Base-by-base conservation (phyloP, 64 coral and sea anemone species). In the Montipora sp. region DNA sequence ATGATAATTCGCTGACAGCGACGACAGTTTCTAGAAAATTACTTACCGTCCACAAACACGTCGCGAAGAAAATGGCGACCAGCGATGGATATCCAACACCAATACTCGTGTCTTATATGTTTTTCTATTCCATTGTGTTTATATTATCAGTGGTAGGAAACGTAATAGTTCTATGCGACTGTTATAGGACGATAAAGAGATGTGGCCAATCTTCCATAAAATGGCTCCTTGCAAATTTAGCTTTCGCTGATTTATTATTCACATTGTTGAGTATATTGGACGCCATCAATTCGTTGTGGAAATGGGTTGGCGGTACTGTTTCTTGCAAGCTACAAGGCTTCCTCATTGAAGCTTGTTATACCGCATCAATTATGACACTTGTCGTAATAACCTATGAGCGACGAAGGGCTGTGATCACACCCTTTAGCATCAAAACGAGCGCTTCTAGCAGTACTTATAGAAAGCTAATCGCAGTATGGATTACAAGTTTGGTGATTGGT, bases 251-350 rank as follows among this genome's bases (percentile, higher is more conserved):
- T 36, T 36, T 36, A 36, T 36, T 2, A 36, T 36, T 36, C 36
- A 36, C 36, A 36, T 36, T 77, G 22, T n/a, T 92, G 15, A 92
- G 72, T 47, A 78, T 92, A 46, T 92, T 92, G 21, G 81, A 92
- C 8, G 12, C 77, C 11, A 73, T 78, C 19, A 36, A 15, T 20
- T 92, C 84, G 18, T 2, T 92, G 0, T 75, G 77, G 75, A 75
- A 75, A 53, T 87, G 90, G 90, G 16, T 58, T 27, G 81, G 90
- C 0, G 59, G 90, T 8, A 47, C 84, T 4, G 19, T 77, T 24
- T 69, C 44, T 18, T 92, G 90, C 49, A 92, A 92, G 48, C 15
- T 78, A 50, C 81, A 86, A 78, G 57, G 81, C 22, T 92, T 86
- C 66, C 12, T 86, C 1, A 87, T 87, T 19, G 73, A 87, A 65